Base-by-base conservation (phyloP, 1,140 invertebrate genomes). In the Aphidius ervi region DNA sequence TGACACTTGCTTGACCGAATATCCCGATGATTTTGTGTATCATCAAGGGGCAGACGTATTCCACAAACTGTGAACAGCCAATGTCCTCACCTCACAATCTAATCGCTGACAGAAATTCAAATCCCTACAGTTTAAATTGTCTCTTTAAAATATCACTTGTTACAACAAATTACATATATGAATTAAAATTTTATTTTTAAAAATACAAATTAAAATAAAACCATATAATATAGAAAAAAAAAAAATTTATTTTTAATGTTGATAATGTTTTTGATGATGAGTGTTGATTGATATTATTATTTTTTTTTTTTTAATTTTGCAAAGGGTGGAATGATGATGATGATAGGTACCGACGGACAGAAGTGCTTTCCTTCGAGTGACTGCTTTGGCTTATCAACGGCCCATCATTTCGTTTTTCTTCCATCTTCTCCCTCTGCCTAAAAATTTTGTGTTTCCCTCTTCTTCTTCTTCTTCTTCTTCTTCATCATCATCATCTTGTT, bases 361-460 rank as follows among this genome's bases (percentile, higher is more conserved):
- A 64, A 65, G 66, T 66, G 65, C 67, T 54, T 52, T 52, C 57
- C 62, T 58, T 58, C 63, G 61, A 61, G 65, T 66, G 67, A 74
- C 73, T 74, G 72, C 63, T 67, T 65, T 60, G 53, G 62, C 73
- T 76, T 76, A 77, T 77, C 75, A 77, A 73, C 74, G 70, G 63
- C 63, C 64, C 75, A 71, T 75, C 70, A 70, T 70, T 76, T 70
- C 31, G 37, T 9, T 55, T 46, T 47, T 61, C 9, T 16, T 43
- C 10, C 50, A 47, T 31, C 42, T 46, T 40, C 23, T 52, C 40
- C 20, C 23, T 53, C 39, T 40, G 9, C 45, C 7, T 48, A 2
- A 16, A 46, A 9, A 16, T 52, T 56, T n/a, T 57, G 9, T 57
- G 9, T 16, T 37, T 56, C 47, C 53, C 45, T 63, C 43, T 9